Base-by-base conservation (phyloP, 2,113 vertebrate genomes). In the Datnioides undecimradiatus region DNA sequence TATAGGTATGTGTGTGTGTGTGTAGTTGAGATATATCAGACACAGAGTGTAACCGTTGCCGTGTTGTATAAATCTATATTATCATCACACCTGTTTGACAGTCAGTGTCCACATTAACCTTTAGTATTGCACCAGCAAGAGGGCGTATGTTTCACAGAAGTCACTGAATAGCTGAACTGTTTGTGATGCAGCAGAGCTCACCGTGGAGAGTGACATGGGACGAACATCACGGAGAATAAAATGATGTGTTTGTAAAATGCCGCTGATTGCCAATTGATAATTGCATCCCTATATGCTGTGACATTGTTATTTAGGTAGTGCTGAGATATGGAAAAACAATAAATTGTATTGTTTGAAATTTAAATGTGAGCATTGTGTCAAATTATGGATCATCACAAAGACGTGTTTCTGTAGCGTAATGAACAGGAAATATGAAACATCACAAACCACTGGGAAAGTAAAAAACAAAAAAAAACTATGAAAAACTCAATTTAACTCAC, bases 291-390 rank as follows among this genome's bases (percentile, higher is more conserved):
- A 40, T 29, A 27, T 81, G 74, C 57, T 82, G 75, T 80, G 79
- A 71, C 55, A 19, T 33, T 65, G 29, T 17, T 36, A 12, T 11
- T 72, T 17, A 46, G 62, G 41, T 59, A 10, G 34, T 14, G 17
- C 1, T 38, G 51, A 67, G 25, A 51, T 33, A 8, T 65, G 29
- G 9, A 3, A 73, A 66, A 49, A n/a, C 27, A 90, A 84, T 79
- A 85, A 87, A 87, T 9, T 72, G 36, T 60, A 12, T 19, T 65
- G 48, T 76, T 31, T 76, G 55, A 73, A 33, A 63, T 25, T 6
- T 48, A 25, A 36, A 40, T 62, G 43, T 46, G n/a, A 21, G 73
- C 17, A 33, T 3, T 36, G 54, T 55, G 8, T 72, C 71, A 2
- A 2, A 6, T 49, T 13, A 10, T 3, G n/a, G 31, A 5, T 6